A percentile compares a stretch with the other conserved stretches of the same genome.
These are phyloP conservation scores for Phengaris arion DNA, from an alignment of 2,888 invertebrate species.

Conservation along the genomic window DNA sequence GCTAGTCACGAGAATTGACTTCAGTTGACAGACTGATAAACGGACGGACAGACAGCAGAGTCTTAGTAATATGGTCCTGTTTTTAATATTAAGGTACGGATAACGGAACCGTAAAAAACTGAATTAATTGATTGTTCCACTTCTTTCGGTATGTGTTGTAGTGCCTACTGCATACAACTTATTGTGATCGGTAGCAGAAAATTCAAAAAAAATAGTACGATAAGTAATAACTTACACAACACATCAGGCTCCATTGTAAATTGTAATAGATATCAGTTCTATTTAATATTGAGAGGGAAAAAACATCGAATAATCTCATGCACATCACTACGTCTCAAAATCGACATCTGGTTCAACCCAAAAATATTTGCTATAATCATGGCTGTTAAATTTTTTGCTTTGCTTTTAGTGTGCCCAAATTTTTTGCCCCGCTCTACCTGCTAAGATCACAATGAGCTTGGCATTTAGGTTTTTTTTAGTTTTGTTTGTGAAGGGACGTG, in stretches of 20 bases:
- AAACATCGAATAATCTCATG: slow-evolving; percentile 56
- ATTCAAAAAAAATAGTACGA: background rate
- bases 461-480: slow-evolving; percentile 53
- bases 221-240: background rate
- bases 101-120: no score
- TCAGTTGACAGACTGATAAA: no score
- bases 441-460: slow-evolving; percentile 61
- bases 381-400: slow-evolving; percentile 57
- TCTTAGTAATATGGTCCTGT: no score
- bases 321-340: slow-evolving; percentile 53
- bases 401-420: slow-evolving; percentile 50
- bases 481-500: slow-evolving; percentile 68
- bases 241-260: background rate
- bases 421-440: slow-evolving; percentile 68
- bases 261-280: slow-evolving; percentile 35
- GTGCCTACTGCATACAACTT: no score
- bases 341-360: slow-evolving; percentile 72
- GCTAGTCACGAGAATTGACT: no score
- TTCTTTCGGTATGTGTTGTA: no score
- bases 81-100: no score
- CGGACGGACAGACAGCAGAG: no score
- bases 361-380: slow-evolving; percentile 64
- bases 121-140: no score
- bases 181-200: background rate
- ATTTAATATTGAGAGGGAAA: slow-evolving; percentile 50